Percentiles rank a stretch among this genome's conserved stretches.
These are phyloP conservation scores for Eretmocerus hayati DNA, from an alignment of 2,888 invertebrate genomes.

Conservation along the genomic window DNA sequence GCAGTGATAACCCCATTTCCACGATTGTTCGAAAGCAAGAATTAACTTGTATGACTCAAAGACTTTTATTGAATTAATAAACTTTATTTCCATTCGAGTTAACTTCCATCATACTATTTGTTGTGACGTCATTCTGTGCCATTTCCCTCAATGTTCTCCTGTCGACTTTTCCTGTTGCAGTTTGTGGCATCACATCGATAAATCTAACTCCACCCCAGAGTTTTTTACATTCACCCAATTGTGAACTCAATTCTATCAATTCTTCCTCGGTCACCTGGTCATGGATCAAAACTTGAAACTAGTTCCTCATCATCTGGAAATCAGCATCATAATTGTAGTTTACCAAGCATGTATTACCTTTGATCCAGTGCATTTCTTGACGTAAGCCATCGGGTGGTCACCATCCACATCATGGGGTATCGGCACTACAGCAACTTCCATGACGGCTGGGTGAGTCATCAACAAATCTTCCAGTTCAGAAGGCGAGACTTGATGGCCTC, in stretches of 20 bases:
- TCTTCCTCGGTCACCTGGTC: constrained; percentile 35
- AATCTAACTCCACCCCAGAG: constrained; percentile 37
- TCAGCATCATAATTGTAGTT: too few relatives aligned
- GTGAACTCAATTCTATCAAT: constrained; percentile 28
- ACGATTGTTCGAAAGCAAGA: too few relatives aligned
- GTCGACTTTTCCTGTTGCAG: constrained; percentile 32
- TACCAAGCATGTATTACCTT: constrained; percentile 22
- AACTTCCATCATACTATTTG: too few relatives aligned
- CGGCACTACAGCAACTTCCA: constrained; percentile 36
- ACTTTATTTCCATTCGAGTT: too few relatives aligned
- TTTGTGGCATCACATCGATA: constrained; percentile 31
- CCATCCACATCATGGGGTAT: constrained; percentile 31
- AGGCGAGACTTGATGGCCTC: constrained; percentile 36
- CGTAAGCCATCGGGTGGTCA: constrained; percentile 38
- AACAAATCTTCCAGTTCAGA: constrained; percentile 35
- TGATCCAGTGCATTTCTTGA: constrained; percentile 23
- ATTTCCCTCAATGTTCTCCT: constrained; percentile 28
- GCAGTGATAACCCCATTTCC: too few relatives aligned
- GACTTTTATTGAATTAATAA: too few relatives aligned
- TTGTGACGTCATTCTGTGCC: constrained; percentile 18
- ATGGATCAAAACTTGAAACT: neutral
- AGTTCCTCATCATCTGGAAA: too few relatives aligned
- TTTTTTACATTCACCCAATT: constrained; percentile 28
- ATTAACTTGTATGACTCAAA: too few relatives aligned
- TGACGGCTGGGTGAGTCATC: constrained; percentile 30